Base-by-base conservation (phyloP, 2,113 vertebrate species). In the Cynopterus brachyotis region DNA sequence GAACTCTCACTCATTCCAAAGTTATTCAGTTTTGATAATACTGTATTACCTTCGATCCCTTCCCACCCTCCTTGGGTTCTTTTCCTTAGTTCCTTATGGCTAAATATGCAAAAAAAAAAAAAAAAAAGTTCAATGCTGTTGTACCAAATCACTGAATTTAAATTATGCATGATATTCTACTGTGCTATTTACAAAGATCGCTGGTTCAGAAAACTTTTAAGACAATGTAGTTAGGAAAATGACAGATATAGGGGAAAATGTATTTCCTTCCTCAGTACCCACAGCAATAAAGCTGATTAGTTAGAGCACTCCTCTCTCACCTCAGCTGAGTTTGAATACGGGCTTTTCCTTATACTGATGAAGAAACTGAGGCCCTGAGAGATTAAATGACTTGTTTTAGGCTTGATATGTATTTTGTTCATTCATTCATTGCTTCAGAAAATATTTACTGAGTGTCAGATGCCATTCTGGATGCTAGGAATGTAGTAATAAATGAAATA, bases 81-180 rank as follows among this genome's bases (percentile, higher is more conserved):
- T 94, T 64, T 62, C 67, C 40, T 76, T 59, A 42, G 72, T 67
- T 96, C 22, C 67, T 59, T 66, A 59, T 32, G 79, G 76, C 37
- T 73, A 67, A 82, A 78, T n/a, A 53, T 47, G 67, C 55, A n/a
- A n/a, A n/a, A 72, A 3, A 83, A 50, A 35, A 70, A 90, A 75
- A 85, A 93, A 59, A 69, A 76, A 93, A 84, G 85, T 22, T 73
- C 70, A 89, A 1, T 47, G 62, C 22, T 93, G 24, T 30, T 96
- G 40, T 11, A 76, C 16, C 28, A 89, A 95, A 70, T 66, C 40
- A 89, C 79, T 70, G 76, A 66, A 81, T 87, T 93, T 84, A 91
- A 93, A 53, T 95, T 93, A 60, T 45, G 16, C 5, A 30, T n/a
- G 72, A 64, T 59, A 72, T 30, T 79, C 32, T 82, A 55, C 19